Conservation (phyloP, 2,797 vertebrate genomes). For the Remorina albescens region DNA sequence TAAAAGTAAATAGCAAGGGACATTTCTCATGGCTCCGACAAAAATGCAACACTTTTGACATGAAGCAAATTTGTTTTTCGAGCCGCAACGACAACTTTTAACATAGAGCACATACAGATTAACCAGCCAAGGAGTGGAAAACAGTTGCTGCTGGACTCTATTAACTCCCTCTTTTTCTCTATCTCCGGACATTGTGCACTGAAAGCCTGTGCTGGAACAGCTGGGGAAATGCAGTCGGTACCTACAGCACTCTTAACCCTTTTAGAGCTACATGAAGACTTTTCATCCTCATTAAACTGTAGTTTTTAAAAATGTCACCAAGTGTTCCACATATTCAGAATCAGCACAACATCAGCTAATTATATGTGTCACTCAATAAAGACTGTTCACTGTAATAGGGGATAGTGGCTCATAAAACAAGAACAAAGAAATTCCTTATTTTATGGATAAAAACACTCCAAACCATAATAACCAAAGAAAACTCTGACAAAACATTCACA, state of each 20-base stretch:
- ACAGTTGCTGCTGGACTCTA: background rate
- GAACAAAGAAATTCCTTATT: too few relatives aligned
- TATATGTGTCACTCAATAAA: too few relatives aligned
- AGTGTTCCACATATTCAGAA: too few relatives aligned
- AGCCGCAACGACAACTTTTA: conserved; percentile 1
- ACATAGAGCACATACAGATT: background rate
- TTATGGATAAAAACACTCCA: too few relatives aligned
- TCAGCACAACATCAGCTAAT: too few relatives aligned
- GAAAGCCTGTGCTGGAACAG: background rate
- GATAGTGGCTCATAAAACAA: too few relatives aligned
- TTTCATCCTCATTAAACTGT: too few relatives aligned
- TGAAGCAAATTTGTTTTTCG: background rate
- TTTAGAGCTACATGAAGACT: too few relatives aligned
- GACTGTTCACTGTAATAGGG: too few relatives aligned
- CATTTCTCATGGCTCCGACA: background rate
- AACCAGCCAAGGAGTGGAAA: conserved; percentile 12
- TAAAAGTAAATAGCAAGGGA: background rate
- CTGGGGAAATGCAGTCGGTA: background rate
- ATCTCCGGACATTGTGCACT: background rate
- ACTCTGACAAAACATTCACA: too few relatives aligned
- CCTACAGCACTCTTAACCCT: background rate
- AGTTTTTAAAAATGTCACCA: too few relatives aligned
- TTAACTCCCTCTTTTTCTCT: background rate
- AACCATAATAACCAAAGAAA: too few relatives aligned
- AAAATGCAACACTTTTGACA: background rate